These are phyloP conservation scores for Oeneis ivallda DNA, from an alignment of 2,888 invertebrate species.

Conservation along the genomic window DNA sequence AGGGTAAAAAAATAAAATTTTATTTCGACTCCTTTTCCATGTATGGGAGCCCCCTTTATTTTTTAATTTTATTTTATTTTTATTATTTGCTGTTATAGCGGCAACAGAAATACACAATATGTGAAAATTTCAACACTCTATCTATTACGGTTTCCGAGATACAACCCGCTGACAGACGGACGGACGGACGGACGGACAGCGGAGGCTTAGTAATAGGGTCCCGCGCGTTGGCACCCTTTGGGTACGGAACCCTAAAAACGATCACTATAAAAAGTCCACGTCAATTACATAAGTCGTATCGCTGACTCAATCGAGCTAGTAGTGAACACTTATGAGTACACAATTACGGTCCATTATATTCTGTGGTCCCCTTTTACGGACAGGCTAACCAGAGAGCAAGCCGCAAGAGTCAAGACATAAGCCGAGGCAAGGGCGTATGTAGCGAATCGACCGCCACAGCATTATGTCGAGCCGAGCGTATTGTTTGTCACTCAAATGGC, in stretches of 20 bases:
- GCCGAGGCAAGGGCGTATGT: constrained; percentile 39
- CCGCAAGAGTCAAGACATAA: constrained; percentile 42
- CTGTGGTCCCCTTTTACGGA: constrained; percentile 67
- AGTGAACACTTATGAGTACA: constrained; percentile 74
- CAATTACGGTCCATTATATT: constrained; percentile 78
- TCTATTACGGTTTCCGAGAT: too few relatives aligned
- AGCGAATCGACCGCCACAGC: constrained; percentile 50
- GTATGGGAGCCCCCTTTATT: too few relatives aligned
- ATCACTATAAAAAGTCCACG: constrained; percentile 45
- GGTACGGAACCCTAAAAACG: neutral
- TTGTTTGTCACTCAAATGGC: constrained; percentile 77
- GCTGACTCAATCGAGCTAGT: constrained; percentile 68
- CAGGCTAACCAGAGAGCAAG: constrained; percentile 57
- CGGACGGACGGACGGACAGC: too few relatives aligned
- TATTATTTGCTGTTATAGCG: too few relatives aligned
- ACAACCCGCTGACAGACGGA: too few relatives aligned
- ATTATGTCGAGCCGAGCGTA: constrained; percentile 68
- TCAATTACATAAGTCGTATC: constrained; percentile 76
- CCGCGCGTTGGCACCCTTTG: too few relatives aligned
- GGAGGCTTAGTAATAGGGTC: too few relatives aligned
- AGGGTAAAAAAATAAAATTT: too few relatives aligned
- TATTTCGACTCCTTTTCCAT: too few relatives aligned
- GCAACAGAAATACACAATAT: too few relatives aligned
- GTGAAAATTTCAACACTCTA: too few relatives aligned
- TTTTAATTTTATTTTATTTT: too few relatives aligned